Evolutionary conservation across 2,113 vertebrate species (phyloP).

Genomic region (Corydoras maculifer): DNA sequence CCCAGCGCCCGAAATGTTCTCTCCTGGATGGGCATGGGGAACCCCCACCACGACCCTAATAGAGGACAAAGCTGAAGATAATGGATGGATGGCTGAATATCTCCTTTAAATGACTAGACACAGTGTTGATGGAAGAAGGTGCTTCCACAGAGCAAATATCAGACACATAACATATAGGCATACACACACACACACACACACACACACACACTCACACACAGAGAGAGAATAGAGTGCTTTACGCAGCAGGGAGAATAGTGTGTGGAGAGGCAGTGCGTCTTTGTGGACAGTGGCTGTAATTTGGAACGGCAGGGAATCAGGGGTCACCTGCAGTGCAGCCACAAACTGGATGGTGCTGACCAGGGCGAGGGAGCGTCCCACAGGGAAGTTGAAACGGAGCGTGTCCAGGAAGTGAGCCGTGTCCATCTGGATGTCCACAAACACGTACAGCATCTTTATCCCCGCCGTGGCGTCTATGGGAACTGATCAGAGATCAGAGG

Average conservation of each 20-base stretch:
- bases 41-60: too few relatives aligned
- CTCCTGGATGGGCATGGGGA: too few relatives aligned
- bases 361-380: slow-evolving; percentile 73
- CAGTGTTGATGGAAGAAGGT: not conserved
- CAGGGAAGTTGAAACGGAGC: slow-evolving; percentile 80
- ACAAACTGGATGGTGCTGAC: slow-evolving; percentile 99
- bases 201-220: too few relatives aligned
- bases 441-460: slow-evolving; percentile 92
- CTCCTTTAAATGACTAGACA: too few relatives aligned
- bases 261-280: not conserved
- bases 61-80: too few relatives aligned
- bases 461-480: slow-evolving; percentile 83
- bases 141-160: not conserved
- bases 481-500: slow-evolving; percentile 62
- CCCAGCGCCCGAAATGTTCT: too few relatives aligned
- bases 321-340: slow-evolving; percentile 83
- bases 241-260: not conserved
- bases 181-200: too few relatives aligned
- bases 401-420: slow-evolving; percentile 87
- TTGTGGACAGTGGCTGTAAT: slow-evolving; percentile 1
- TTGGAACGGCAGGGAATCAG: slow-evolving; percentile 4
- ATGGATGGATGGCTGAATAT: too few relatives aligned
- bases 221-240: too few relatives aligned
- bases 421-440: slow-evolving; percentile 96
- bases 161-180: too few relatives aligned